These are phyloP conservation scores for Sebastes schlegelii DNA, from an alignment of 2,113 vertebrate species.

Conservation along the genomic window DNA sequence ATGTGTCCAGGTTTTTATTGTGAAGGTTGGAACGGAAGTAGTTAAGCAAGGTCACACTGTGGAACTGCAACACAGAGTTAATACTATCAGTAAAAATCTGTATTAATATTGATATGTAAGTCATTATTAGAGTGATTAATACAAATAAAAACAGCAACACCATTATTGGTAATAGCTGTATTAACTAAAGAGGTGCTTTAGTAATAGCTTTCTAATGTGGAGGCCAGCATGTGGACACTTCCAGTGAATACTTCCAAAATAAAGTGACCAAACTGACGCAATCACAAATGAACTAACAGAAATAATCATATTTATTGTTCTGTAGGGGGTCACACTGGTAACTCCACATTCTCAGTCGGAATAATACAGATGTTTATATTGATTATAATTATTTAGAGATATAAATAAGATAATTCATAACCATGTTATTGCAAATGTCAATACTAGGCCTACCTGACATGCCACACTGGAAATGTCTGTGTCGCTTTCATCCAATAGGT, in stretches of 20 bases:
- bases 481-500: background rate
- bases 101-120: background rate
- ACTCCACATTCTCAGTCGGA: background rate
- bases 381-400: background rate
- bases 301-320: background rate
- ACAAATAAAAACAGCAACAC: background rate
- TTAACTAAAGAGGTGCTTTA: too few species aligned
- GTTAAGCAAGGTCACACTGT: too few species aligned
- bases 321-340: background rate
- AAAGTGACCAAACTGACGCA: background rate
- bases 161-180: background rate
- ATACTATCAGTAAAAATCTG: background rate
- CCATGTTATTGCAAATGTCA: background rate
- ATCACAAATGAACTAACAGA: background rate
- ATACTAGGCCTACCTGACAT: too few species aligned
- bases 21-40: too few species aligned
- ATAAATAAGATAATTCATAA: background rate
- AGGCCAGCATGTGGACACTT: background rate
- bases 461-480: background rate
- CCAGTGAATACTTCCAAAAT: background rate
- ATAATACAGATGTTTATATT: background rate
- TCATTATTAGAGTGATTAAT: background rate
- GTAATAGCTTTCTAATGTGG: background rate
- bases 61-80: too few species aligned
- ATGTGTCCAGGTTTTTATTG: too few species aligned